phyloP scores from a whole-genome alignment of 2,797 vertebrate genomes.

The Carduelis carduelis region DNA sequence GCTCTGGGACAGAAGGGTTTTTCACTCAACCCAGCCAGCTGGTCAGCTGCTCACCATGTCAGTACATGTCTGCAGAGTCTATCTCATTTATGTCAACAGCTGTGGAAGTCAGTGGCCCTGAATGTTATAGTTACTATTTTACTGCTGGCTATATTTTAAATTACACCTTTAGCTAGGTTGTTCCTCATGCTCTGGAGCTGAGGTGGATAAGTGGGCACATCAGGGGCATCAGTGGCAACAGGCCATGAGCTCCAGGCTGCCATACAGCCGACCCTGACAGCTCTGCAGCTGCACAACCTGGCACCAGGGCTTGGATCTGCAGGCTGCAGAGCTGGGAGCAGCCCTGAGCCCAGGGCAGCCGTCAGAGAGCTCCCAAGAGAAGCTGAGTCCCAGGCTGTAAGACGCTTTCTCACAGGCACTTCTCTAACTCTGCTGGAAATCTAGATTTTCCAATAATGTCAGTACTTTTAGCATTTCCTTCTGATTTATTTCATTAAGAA shows the following conservation, averaged over 20 bases:
- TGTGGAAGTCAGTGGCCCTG: not conserved
- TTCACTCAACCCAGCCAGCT: not conserved
- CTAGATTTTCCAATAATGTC: not conserved
- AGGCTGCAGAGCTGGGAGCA: not conserved
- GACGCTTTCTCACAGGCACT: not conserved
- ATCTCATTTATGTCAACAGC: not conserved
- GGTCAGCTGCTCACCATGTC: not conserved
- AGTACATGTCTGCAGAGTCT: not conserved
- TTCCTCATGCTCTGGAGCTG: not conserved
- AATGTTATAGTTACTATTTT: not conserved
- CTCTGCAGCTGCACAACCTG: not conserved
- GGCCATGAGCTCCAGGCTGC: not conserved
- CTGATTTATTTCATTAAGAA: not conserved
- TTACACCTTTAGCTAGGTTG: not conserved
- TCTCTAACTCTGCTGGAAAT: not conserved
- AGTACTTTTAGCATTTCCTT: not conserved
- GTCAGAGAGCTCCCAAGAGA: not conserved
- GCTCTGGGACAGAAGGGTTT: not conserved
- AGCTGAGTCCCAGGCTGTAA: not conserved
- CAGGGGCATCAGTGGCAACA: not conserved
- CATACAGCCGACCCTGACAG: rapidly evolving
- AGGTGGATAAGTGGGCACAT: not conserved
- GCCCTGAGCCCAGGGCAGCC: not conserved
- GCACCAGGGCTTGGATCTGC: not conserved
- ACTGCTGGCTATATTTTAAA: not conserved